These are phyloP conservation scores for Melieria omissa DNA, from an alignment of 2,888 invertebrate genomes.

Conservation along the genomic window DNA sequence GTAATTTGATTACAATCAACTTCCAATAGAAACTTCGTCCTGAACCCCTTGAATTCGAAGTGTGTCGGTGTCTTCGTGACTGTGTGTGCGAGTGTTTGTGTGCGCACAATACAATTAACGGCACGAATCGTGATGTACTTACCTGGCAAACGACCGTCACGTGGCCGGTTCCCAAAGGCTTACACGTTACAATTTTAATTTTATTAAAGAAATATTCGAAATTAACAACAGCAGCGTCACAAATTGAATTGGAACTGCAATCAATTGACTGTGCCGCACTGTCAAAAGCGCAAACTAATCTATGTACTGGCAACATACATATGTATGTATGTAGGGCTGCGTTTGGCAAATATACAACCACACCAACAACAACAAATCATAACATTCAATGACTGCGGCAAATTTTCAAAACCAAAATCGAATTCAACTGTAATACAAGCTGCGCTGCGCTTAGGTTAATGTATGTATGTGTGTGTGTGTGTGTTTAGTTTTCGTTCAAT, in stretches of 20 bases:
- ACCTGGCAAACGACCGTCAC: constrained; percentile 65
- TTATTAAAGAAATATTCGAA: constrained; percentile 62
- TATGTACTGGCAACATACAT: not conserved
- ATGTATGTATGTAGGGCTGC: not conserved
- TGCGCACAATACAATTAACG: constrained; percentile 62
- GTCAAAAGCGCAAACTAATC: not conserved
- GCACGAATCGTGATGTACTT: constrained; percentile 64
- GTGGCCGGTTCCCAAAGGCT: constrained; percentile 65
- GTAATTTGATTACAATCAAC: constrained; percentile 63
- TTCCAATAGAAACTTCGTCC: constrained; percentile 50
- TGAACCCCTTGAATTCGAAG: constrained; percentile 43
- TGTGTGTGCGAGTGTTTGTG: too few relatives aligned
- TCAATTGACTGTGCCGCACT: not conserved
- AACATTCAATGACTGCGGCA: too few relatives aligned
- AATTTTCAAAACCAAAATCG: too few relatives aligned
- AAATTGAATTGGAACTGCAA: constrained; percentile 6
- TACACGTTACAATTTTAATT: constrained; percentile 63
- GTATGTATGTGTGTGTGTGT: too few relatives aligned
- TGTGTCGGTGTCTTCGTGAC: too few relatives aligned
- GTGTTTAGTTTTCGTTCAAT: too few relatives aligned
- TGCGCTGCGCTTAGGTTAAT: too few relatives aligned
- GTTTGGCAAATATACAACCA: not conserved
- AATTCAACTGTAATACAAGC: too few relatives aligned
- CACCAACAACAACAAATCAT: too few relatives aligned
- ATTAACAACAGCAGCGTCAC: constrained; percentile 48